Base-by-base conservation (phyloP, 2,888 invertebrate genomes). In the Balanococcus diminutus region DNA sequence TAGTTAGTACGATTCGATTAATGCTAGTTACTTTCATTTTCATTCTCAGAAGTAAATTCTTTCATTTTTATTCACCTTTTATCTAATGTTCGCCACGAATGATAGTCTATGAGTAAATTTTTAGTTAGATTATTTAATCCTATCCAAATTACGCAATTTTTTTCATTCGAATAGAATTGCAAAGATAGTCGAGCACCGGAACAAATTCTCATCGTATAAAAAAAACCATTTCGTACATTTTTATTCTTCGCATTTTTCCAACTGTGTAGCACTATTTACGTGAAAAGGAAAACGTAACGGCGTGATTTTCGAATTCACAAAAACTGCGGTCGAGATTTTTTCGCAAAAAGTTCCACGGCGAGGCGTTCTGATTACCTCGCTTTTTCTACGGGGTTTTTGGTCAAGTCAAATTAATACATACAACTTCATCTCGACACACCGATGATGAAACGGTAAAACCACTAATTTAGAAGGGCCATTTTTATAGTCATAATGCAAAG, bases 321-420 rank as follows among this genome's bases (percentile, higher is more conserved):
- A 46, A 16, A 4, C 25, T 22, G 61, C 0, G 25, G 0, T n/a
- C n/a, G 25, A 61, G 9, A n/a, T 46, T 25, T 25, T 61, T 25
- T 1, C 56, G n/a, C 16, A 56, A 56, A 56, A 22, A 19, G 19
- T 56, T n/a, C n/a, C n/a, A n/a, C n/a, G n/a, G n/a, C n/a, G n/a
- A n/a, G 22, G 25, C 0, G 22, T 25, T 25, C 25, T 61, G 61
- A 61, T 61, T 61, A 19, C 25, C 61, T 8, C 14, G 22, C 25
- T 61, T 61, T 61, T 61, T 61, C n/a, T 4, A n/a, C n/a, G 16
- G 46, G 46, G n/a, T 25, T n/a, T n/a, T n/a, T n/a, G n/a, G n/a
- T n/a, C n/a, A n/a, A n/a, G n/a, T n/a, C n/a, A 61, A 61, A 61
- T 61, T 61, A 61, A 19, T 61, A 61, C n/a, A n/a, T 61, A 61